These are phyloP conservation scores for Augochlora pura DNA, from an alignment of 1,140 invertebrate species.

Conservation along the genomic window DNA sequence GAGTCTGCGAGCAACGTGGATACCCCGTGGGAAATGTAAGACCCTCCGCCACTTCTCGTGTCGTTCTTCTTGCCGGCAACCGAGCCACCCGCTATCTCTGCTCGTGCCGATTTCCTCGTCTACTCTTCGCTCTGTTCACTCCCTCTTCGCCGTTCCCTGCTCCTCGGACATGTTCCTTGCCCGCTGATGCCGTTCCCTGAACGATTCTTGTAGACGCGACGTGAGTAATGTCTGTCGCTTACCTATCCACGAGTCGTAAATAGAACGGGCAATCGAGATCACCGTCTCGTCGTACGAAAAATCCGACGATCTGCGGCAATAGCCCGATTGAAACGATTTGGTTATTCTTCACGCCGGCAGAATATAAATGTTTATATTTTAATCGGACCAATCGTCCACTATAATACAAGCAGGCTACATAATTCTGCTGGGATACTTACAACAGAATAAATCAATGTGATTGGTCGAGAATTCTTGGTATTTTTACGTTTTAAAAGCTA, in stretches of 20 bases:
- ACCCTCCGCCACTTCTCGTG: conserved; percentile 18
- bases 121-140: background rate
- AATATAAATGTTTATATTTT: background rate
- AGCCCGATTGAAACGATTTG: background rate
- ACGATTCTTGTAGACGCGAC: conserved; percentile 9
- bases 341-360: background rate
- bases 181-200: background rate
- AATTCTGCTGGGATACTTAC: too few relatives aligned
- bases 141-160: background rate
- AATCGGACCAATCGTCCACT: too few relatives aligned
- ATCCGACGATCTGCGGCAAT: background rate
- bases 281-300: background rate
- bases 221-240: conserved; percentile 44
- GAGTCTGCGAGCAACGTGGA: conserved; percentile 59
- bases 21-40: conserved; percentile 74
- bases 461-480: too few relatives aligned
- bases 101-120: conserved; percentile 22
- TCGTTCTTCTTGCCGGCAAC: conserved; percentile 1
- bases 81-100: conserved; percentile 11
- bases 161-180: conserved; percentile 5
- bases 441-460: too few relatives aligned
- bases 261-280: conserved; percentile 22
- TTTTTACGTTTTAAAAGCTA: too few relatives aligned
- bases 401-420: too few relatives aligned
- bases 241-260: conserved; percentile 28